Evolutionary conservation across 2,113 vertebrate genomes (phyloP), one percentile per base, ranked within the genome.

Genomic region (Pampusana beccarii): DNA sequence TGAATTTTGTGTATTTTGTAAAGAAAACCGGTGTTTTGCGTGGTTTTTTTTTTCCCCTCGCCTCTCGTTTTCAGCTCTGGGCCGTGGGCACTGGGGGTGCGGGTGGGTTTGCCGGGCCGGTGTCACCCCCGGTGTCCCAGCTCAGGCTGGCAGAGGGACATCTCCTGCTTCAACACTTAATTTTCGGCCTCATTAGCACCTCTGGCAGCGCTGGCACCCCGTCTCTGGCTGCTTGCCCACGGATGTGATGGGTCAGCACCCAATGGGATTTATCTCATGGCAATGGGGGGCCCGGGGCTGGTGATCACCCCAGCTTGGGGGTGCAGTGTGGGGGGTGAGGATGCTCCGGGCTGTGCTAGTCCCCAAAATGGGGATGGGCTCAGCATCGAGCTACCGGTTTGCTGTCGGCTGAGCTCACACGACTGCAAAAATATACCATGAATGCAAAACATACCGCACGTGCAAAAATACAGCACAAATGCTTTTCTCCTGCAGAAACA

Each of bases 1-100:
- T 84, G 81, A 86, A 91, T 94, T 84, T 93, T 96, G 97, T 96
- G 97, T 96, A 91, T 98, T 98, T 98, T 98, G 80, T 98, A 98
- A 97, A 93, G 95, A 97, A 97, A 96, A 82, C n/a, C 4, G 74
- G 9, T 92, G 90, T 19, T 92, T 38, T 4, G 24, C 0, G 51
- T 81, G 56, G 2, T 65, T 13, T 16, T 17, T 4, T 79, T 61
- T 88, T 16, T 25, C 16, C 4, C 21, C 21, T 70, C 12, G 4
- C 31, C 50, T 18, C 51, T 61, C 2, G 0, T 21, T 85, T 42
- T 60, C 4, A 0, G 36, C 31, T 89, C 16, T 40, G 11, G 28
- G 21, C 72, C 50, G 7, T 10, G 61, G 84, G 77, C n/a, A 11
- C 36, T 0, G 70, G 50, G 54, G 24, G 1, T 6, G 31, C 0